Conservation (phyloP, 2,888 invertebrate species). For the Myopa tessellatipennis region DNA sequence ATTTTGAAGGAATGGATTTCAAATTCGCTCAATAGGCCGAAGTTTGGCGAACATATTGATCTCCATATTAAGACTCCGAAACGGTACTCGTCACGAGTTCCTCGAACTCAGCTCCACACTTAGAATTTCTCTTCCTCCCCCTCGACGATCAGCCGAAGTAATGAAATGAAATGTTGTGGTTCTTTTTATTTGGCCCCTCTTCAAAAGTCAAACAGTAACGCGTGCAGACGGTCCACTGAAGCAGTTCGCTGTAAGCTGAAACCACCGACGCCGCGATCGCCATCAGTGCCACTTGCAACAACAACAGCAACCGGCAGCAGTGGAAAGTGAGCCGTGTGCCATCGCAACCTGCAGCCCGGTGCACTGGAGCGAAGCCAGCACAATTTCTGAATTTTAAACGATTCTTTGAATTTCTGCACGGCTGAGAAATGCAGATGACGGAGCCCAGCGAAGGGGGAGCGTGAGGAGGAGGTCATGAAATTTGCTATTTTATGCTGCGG, state of each 20-base stretch:
- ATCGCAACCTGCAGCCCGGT: neutral
- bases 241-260: neutral
- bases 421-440: neutral
- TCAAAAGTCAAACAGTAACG: neutral
- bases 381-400: conserved; percentile 30
- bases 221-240: neutral
- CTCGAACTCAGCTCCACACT: too few relatives aligned
- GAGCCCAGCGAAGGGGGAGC: neutral
- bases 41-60: too few relatives aligned
- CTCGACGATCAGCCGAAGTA: conserved; percentile 31
- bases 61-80: too few relatives aligned
- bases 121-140: too few relatives aligned
- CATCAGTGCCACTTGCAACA: conserved; percentile 16
- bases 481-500: conserved; percentile 23
- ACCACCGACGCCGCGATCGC: conserved; percentile 1
- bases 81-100: too few relatives aligned
- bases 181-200: conserved; percentile 47
- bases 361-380: conserved; percentile 20
- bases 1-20: too few relatives aligned
- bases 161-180: conserved; percentile 52
- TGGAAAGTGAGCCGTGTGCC: conserved; percentile 16
- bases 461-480: conserved; percentile 8
- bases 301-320: neutral
- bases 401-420: conserved; percentile 8
- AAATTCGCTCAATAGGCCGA: too few relatives aligned